Percentiles rank a stretch among this genome's conserved stretches.
phyloP scores from a whole-genome alignment of 2,888 invertebrate genomes.

The Shargacucullia verbasci region DNA sequence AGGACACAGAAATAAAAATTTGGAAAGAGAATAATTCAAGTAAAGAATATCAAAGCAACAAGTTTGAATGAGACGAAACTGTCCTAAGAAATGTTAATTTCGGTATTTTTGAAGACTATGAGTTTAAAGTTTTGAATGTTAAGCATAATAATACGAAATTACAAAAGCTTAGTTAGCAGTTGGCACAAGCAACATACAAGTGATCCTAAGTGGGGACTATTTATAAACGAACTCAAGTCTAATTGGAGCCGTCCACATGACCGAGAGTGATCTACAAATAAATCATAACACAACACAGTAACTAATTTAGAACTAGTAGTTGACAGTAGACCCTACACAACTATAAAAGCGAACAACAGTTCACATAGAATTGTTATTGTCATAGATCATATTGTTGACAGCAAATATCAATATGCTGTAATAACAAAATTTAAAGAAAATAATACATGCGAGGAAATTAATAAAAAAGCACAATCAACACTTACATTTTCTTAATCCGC shows the following conservation, averaged over 20 bases:
- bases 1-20: too few species aligned
- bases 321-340: conserved; percentile 3
- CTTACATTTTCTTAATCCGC: conserved; percentile 82
- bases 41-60: too few species aligned
- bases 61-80: too few species aligned
- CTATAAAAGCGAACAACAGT: background rate
- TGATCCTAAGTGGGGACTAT: conserved; percentile 79
- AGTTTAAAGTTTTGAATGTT: conserved; percentile 34
- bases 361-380: conserved; percentile 23
- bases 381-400: conserved; percentile 18
- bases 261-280: conserved; percentile 74
- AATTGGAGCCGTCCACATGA: conserved; percentile 79
- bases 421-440: conserved; percentile 10
- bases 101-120: conserved; percentile 7
- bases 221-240: conserved; percentile 78
- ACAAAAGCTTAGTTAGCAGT: conserved; percentile 56
- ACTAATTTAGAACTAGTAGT: conserved; percentile 31
- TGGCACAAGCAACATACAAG: conserved; percentile 74
- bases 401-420: conserved; percentile 1
- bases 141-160: conserved; percentile 21
- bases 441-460: conserved; percentile 25
- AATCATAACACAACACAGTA: conserved; percentile 66
- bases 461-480: conserved; percentile 54
- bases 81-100: too few species aligned
- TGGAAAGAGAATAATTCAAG: too few species aligned